Conservation (phyloP, 2,888 invertebrate genomes). For the Acanthosepion lycidas region DNA sequence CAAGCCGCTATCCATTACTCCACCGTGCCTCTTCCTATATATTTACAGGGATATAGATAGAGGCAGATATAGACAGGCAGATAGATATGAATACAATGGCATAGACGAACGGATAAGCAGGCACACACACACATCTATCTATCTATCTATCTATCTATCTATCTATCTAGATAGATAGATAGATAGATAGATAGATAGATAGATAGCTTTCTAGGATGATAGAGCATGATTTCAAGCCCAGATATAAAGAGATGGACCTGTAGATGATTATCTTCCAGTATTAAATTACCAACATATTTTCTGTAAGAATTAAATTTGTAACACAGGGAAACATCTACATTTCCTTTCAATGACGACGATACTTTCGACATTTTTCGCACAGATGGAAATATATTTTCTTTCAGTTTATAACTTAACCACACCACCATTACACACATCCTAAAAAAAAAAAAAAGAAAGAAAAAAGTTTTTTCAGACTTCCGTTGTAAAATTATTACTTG, state of each 20-base stretch:
- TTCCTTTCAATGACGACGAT: background rate
- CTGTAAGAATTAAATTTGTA: background rate
- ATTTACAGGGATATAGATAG: no score
- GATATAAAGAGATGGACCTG: background rate
- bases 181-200: background rate
- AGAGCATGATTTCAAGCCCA: background rate
- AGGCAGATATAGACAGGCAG: background rate
- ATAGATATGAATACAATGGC: background rate
- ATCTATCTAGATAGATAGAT: background rate
- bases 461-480: background rate
- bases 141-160: background rate
- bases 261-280: background rate
- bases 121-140: no score
- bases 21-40: no score
- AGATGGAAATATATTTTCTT: background rate
- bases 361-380: background rate
- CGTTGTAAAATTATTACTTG: conserved; percentile 2
- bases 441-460: background rate
- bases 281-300: background rate
- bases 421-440: background rate
- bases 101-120: no score
- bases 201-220: background rate
- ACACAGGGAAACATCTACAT: background rate
- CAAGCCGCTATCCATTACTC: no score
- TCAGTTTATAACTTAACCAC: background rate